A percentile compares a stretch with the other conserved stretches of the same genome.
Evolutionary conservation across 2,888 invertebrate species (phyloP).

Genomic region (Drosophila quasianomalipes): DNA sequence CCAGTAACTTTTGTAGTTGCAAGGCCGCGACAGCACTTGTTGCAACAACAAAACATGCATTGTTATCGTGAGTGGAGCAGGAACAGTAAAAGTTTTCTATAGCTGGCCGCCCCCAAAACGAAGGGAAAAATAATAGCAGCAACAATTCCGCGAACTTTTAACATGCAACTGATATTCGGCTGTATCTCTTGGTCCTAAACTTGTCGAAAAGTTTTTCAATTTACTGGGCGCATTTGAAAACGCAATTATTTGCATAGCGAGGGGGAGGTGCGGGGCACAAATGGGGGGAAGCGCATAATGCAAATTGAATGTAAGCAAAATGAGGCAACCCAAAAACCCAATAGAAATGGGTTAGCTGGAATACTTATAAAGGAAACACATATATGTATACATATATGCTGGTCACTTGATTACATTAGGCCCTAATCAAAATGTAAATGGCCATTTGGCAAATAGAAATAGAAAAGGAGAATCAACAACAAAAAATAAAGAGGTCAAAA

Average conservation of each 20-base stretch:
- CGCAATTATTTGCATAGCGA: constrained; percentile 61
- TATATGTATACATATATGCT: constrained; percentile 1
- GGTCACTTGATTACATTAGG: constrained; percentile 61
- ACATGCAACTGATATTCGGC: constrained; percentile 55
- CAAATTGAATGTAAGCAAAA: constrained; percentile 48
- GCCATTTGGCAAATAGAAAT: constrained; percentile 45
- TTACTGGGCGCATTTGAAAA: constrained; percentile 63
- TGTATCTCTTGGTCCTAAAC: constrained; percentile 35
- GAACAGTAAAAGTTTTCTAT: constrained; percentile 51
- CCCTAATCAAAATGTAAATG: constrained; percentile 76
- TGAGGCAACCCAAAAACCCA: constrained; percentile 34
- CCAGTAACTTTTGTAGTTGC: constrained; percentile 41
- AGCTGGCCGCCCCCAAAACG: constrained; percentile 11
- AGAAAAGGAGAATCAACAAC: constrained; percentile 15
- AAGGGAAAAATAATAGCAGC: background rate
- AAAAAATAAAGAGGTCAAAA: constrained; percentile 7
- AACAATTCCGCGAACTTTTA: constrained; percentile 36
- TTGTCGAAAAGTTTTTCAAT: constrained; percentile 71
- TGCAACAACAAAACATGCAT: constrained; percentile 36
- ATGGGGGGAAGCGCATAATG: constrained; percentile 13
- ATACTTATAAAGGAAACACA: background rate
- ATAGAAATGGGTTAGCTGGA: constrained; percentile 8
- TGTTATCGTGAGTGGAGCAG: constrained; percentile 53
- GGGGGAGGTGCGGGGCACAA: background rate
- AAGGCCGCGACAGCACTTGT: constrained; percentile 47